Conservation (phyloP, 2,888 invertebrate species). For the Deroplatys truncata region DNA sequence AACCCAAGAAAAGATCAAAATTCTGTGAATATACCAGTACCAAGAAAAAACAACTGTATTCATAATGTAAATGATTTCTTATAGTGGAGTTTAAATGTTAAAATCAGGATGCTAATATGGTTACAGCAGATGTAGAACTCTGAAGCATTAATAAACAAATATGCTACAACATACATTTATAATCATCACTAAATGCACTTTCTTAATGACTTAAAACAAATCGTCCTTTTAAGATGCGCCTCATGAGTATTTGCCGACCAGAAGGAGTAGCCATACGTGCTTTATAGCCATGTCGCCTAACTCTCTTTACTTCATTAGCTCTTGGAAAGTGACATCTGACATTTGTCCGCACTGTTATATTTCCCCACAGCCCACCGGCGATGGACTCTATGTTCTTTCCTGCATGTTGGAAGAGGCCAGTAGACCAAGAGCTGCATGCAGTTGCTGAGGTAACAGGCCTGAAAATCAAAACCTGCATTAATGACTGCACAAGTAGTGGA, state of each 20-base stretch:
- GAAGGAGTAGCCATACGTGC: slow-evolving; percentile 62
- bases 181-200: background rate
- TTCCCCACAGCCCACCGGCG: background rate
- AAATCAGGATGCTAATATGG: too few relatives aligned
- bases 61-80: too few relatives aligned
- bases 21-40: too few relatives aligned
- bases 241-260: slow-evolving; percentile 70
- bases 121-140: background rate
- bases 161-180: background rate
- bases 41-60: too few relatives aligned
- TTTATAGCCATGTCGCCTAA: slow-evolving; percentile 67
- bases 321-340: slow-evolving; percentile 69
- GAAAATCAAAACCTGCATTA: background rate
- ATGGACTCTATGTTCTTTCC: background rate
- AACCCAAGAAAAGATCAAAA: too few relatives aligned
- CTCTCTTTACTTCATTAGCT: slow-evolving; percentile 66
- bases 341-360: slow-evolving; percentile 39
- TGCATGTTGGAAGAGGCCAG: background rate
- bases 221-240: slow-evolving; percentile 69
- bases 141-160: background rate
- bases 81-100: too few relatives aligned
- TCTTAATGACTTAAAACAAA: slow-evolving; percentile 63
- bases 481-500: background rate
- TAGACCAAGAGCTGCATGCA: background rate
- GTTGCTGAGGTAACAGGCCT: background rate